phyloP scores from a whole-genome alignment of 2,888 invertebrate genomes.

The Dolichopus griseipennis region DNA sequence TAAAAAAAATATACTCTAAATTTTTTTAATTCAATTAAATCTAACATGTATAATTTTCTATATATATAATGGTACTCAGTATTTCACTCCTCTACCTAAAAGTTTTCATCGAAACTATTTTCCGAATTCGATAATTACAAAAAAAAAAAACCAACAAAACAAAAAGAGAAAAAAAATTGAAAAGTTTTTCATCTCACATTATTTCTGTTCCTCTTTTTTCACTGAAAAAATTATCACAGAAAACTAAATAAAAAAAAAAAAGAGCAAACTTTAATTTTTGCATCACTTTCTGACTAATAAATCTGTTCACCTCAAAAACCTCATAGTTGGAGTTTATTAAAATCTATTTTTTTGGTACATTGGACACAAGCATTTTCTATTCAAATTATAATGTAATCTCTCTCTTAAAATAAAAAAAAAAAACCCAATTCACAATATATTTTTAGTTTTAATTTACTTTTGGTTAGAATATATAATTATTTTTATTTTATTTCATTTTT shows the following conservation, averaged over 20 bases:
- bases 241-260: background rate
- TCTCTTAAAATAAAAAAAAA: background rate
- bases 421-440: too few relatives aligned
- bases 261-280: background rate
- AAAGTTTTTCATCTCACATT: too few relatives aligned
- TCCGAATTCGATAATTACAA: too few relatives aligned
- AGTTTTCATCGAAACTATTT: too few relatives aligned
- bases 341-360: background rate
- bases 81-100: too few relatives aligned
- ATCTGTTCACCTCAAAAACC: slow-evolving; percentile 1
- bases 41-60: too few relatives aligned
- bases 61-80: too few relatives aligned
- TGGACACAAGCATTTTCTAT: background rate
- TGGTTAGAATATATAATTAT: background rate
- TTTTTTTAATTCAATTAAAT: too few relatives aligned
- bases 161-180: too few relatives aligned
- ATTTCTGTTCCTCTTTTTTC: too few relatives aligned
- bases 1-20: too few relatives aligned
- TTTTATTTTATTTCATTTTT: background rate
- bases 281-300: background rate
- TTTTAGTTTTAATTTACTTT: background rate
- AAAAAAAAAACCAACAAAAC: too few relatives aligned
- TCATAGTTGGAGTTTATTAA: background rate
- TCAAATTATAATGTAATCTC: background rate
- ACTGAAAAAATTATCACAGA: background rate